Evolutionary conservation across 1,140 invertebrate species (phyloP).

Genomic region (Medauroidea extradentata): DNA sequence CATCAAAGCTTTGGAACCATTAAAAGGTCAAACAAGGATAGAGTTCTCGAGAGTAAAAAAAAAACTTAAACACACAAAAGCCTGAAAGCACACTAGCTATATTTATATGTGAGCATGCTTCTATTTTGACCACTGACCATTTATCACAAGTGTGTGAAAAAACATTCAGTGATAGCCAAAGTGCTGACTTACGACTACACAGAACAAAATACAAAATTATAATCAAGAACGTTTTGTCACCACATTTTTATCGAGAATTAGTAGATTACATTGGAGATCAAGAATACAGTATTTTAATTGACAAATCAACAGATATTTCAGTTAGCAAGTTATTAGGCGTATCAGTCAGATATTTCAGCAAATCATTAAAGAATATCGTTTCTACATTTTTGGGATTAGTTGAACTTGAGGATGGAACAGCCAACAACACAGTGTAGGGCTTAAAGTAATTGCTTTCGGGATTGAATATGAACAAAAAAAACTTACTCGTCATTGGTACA

Average conservation of each 20-base stretch:
- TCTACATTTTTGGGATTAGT: slow-evolving; percentile 19
- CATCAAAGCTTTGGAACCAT: no score
- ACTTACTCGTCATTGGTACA: no score
- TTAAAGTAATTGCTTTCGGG: no score
- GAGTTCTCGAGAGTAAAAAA: no score
- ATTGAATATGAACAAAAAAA: no score
- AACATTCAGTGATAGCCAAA: slow-evolving; percentile 9
- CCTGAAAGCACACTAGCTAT: no score
- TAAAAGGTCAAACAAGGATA: no score
- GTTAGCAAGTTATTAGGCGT: slow-evolving; percentile 21
- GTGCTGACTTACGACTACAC: slow-evolving; percentile 11
- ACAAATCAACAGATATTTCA: slow-evolving; percentile 23
- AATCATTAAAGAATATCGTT: slow-evolving; percentile 2
- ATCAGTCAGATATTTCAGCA: slow-evolving; percentile 21
- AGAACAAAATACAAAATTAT: slow-evolving; percentile 21
- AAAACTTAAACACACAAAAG: no score
- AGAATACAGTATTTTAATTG: slow-evolving; percentile 23
- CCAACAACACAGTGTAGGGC: slow-evolving; percentile 11
- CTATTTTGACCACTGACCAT: no score
- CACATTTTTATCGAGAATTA: slow-evolving; percentile 18
- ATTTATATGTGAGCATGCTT: no score
- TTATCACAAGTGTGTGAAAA: no score
- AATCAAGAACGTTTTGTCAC: slow-evolving; percentile 16
- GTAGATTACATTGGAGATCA: slow-evolving; percentile 17
- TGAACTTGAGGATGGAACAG: slow-evolving; percentile 18